Evolutionary conservation across 1,140 invertebrate species (phyloP).

Genomic region (Aphelenchoides fujianensis): DNA sequence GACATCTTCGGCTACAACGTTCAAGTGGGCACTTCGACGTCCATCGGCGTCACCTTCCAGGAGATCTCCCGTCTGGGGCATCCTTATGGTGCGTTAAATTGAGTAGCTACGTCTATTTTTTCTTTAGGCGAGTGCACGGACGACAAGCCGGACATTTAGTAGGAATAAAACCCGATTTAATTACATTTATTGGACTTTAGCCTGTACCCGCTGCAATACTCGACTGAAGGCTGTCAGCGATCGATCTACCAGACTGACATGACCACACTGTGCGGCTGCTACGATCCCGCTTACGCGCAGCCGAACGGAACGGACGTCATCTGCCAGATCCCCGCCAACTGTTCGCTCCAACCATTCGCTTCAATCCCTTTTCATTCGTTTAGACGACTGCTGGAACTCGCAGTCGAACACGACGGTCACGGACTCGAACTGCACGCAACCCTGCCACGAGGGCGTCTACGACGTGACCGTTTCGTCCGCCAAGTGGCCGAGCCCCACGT

Average conservation of each 20-base stretch:
- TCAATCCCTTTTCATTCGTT: no score
- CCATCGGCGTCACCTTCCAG: conserved; percentile 22
- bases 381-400: conserved; percentile 34
- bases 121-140: conserved; percentile 29
- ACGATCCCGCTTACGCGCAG: conserved; percentile 33
- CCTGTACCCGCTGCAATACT: conserved; percentile 22
- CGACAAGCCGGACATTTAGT: conserved; percentile 30
- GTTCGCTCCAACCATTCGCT: no score
- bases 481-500: conserved; percentile 29
- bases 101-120: background rate
- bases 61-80: conserved; percentile 30
- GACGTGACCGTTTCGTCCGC: conserved; percentile 44
- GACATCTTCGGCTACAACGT: conserved; percentile 45
- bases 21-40: conserved; percentile 20
- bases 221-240: conserved; percentile 36
- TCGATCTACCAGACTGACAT: conserved; percentile 29
- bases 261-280: conserved; percentile 21
- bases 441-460: conserved; percentile 41
- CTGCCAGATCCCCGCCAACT: conserved; percentile 28
- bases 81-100: no score
- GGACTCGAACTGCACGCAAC: conserved; percentile 36
- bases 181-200: no score
- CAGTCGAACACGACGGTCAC: conserved; percentile 26
- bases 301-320: conserved; percentile 17
- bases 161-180: no score